Base-by-base conservation (phyloP, 2,113 vertebrate species). In the Neomonachus schauinslandi region DNA sequence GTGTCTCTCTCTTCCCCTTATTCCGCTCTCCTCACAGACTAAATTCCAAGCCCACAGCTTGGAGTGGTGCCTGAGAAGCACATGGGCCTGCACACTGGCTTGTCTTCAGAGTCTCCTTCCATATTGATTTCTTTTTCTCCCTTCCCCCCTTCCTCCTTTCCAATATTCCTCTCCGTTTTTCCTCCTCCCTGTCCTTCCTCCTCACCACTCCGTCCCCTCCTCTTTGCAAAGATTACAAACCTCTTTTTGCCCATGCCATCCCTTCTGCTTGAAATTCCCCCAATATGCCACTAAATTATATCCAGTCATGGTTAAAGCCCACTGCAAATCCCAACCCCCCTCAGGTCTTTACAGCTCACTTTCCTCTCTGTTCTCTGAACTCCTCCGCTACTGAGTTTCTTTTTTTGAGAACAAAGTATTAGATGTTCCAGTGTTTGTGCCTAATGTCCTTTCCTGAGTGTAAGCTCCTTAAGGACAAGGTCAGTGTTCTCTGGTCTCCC, bases 401-500 rank as follows among this genome's bases (percentile, higher is more conserved):
- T 46, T 53, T 83, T 71, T 67, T 4, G 3, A 81, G 3, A 74
- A n/a, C n/a, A 51, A 31, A 74, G n/a, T 6, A 2, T 18, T 16
- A 7, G 59, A 63, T 46, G 46, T 42, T 11, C 10, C 57, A 53
- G 18, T 21, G 4, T 76, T 7, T 5, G 49, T 63, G 19, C 2
- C 76, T 33, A 33, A 6, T 15, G 22, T 65, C 51, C 14, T 21
- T 57, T 15, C 39, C 8, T 6, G 15, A 57, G 36, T n/a, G 5
- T 46, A n/a, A 79, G 24, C 49, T 76, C 39, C 51, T 71, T 2
- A 1, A 67, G 55, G 79, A 19, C 31, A 57, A 51, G 24, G 15
- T 74, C 59, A 55, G 0, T 1, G 0, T 24, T 21, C 1, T 2
- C 51, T 7, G 4, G 36, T 36, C 1, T 81, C 19, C 49, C 13